A percentile compares a stretch with the other conserved stretches of the same genome.
Evolutionary conservation across 1,140 invertebrate species (phyloP).

Genomic region (Elysia chlorotica): DNA sequence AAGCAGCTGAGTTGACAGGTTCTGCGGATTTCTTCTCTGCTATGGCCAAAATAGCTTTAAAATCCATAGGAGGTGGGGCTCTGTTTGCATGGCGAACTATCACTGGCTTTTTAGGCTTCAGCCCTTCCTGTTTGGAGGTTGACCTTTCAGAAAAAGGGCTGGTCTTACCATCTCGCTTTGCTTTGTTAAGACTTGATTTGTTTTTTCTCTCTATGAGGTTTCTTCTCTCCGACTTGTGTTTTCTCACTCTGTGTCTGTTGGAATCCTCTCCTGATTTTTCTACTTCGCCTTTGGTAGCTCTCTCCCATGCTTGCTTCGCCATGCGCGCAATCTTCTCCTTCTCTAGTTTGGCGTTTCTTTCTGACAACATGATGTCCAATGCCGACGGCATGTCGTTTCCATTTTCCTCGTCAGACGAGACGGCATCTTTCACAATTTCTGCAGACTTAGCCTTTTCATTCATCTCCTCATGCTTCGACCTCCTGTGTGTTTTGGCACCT

Average conservation of each 20-base stretch:
- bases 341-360: constrained; percentile 14
- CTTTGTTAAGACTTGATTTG: not conserved
- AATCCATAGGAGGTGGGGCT: constrained; percentile 16
- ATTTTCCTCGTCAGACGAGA: constrained; percentile 6
- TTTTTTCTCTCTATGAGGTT: too few relatives aligned
- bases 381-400: not conserved
- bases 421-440: constrained; percentile 9
- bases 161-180: not conserved
- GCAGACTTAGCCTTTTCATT: constrained; percentile 18
- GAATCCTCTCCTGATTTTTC: not conserved
- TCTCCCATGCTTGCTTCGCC: constrained; percentile 24
- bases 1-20: not conserved
- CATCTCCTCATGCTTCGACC: constrained; percentile 7
- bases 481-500: constrained; percentile 11
- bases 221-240: not conserved
- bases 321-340: constrained; percentile 19
- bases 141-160: not conserved
- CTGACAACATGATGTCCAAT: constrained; percentile 17
- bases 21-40: constrained; percentile 16
- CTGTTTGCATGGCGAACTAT: not conserved
- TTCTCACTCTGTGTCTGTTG: not conserved
- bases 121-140: not conserved
- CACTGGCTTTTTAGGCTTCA: not conserved
- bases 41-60: constrained; percentile 21
- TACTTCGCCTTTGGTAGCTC: constrained; percentile 15